phyloP scores from a whole-genome alignment of 2,113 vertebrate genomes.

The Mirounga angustirostris region DNA sequence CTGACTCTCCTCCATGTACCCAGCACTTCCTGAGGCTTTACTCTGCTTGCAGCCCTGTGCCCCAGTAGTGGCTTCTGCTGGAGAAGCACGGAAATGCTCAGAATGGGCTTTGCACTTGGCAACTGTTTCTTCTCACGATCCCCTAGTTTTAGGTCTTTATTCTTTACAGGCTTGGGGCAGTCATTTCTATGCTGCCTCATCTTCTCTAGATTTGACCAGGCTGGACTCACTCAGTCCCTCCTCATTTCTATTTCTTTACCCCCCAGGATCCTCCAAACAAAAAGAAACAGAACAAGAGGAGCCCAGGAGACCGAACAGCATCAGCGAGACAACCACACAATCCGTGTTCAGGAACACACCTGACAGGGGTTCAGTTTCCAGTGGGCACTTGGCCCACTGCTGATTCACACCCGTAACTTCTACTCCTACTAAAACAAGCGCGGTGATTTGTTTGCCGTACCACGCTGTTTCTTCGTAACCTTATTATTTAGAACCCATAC shows the following conservation, averaged over 20 bases:
- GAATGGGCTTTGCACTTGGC: neutral
- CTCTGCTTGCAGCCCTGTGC: accelerated
- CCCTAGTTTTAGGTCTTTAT: neutral
- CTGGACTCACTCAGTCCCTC: neutral
- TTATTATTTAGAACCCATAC: neutral
- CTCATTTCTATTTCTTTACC: neutral
- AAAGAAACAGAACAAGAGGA: neutral
- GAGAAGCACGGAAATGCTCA: neutral
- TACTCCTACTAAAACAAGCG: neutral
- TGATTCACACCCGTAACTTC: no score
- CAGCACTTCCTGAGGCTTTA: neutral
- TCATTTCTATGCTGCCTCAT: neutral
- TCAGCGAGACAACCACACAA: neutral
- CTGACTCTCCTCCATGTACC: neutral
- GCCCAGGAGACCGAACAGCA: no score
- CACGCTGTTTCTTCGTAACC: neutral
- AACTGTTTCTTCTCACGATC: no score
- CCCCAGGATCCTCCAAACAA: neutral
- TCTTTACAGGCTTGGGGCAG: accelerated
- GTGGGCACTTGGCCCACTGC: neutral
- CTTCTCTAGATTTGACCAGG: neutral
- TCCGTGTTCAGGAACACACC: no score
- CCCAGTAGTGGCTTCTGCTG: neutral
- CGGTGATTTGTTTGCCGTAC: neutral
- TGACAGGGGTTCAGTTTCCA: neutral